Evolutionary conservation across 2,888 invertebrate genomes (phyloP).

Genomic region (Thereva unica): DNA sequence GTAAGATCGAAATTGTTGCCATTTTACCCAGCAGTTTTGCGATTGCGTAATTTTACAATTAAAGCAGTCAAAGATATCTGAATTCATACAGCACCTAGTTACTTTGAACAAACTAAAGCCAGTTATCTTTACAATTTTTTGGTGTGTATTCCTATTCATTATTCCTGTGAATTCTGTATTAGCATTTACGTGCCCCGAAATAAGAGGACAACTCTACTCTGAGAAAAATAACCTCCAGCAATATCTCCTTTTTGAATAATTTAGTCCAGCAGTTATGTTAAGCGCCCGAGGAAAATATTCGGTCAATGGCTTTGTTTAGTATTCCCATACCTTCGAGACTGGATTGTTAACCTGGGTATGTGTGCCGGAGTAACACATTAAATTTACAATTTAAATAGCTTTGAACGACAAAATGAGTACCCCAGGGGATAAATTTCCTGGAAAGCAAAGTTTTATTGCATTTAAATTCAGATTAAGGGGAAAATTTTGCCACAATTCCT

Average conservation of each 20-base stretch:
- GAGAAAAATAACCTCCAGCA: not conserved
- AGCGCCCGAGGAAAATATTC: slow-evolving; percentile 12
- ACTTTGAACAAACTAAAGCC: no score
- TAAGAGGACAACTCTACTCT: not conserved
- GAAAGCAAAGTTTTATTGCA: slow-evolving; percentile 7
- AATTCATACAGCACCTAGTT: no score
- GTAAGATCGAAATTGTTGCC: no score
- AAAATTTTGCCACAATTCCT: not conserved
- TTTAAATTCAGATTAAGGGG: slow-evolving; percentile 10
- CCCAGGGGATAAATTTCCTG: not conserved
- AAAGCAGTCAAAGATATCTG: no score
- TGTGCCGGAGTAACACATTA: slow-evolving; percentile 11
- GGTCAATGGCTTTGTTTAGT: slow-evolving; percentile 6
- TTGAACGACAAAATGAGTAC: slow-evolving; percentile 9
- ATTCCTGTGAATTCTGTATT: no score
- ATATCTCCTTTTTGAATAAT: slow-evolving; percentile 1
- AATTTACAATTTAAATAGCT: slow-evolving; percentile 19
- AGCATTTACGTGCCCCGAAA: not conserved
- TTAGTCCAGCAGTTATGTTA: slow-evolving; percentile 5
- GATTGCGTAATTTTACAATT: no score
- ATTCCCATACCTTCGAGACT: slow-evolving; percentile 1
- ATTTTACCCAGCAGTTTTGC: no score
- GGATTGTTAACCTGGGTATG: not conserved
- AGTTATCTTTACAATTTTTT: no score
- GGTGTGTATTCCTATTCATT: no score